Evolutionary conservation across 2,888 invertebrate genomes (phyloP).

Genomic region (Caenorhabditis drosophilae): DNA sequence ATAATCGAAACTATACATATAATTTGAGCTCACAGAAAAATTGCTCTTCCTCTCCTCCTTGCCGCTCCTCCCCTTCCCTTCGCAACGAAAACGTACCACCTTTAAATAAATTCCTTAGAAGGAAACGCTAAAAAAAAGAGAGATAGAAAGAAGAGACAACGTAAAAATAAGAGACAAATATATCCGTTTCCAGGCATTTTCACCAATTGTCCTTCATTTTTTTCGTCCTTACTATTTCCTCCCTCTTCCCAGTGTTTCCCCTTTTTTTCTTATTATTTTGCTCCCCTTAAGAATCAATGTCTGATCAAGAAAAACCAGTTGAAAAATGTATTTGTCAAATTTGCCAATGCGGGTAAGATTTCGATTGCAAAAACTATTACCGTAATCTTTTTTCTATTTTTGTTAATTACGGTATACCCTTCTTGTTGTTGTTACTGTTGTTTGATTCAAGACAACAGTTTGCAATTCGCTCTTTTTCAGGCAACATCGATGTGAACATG

Average conservation of each 20-base stretch:
- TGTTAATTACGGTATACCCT: too few relatives aligned
- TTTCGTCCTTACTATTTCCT: constrained; percentile 2
- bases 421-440: too few relatives aligned
- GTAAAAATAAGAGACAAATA: neutral
- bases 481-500: constrained; percentile 48
- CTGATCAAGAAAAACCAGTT: constrained; percentile 3
- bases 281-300: neutral
- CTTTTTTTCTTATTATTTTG: neutral
- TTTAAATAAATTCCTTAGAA: too few relatives aligned
- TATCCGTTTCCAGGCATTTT: neutral
- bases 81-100: too few relatives aligned
- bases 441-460: too few relatives aligned
- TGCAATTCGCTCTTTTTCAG: too few relatives aligned
- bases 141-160: neutral
- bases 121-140: too few relatives aligned
- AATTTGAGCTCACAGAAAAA: too few relatives aligned
- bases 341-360: constrained; percentile 49
- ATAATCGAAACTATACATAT: too few relatives aligned
- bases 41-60: too few relatives aligned
- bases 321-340: constrained; percentile 53
- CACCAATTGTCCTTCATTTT: neutral
- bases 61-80: too few relatives aligned
- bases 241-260: constrained; percentile 5
- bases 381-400: constrained; percentile 1
- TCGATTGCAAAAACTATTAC: neutral